Evolutionary conservation across 2,797 vertebrate genomes (phyloP).

Genomic region (Acanthis flammea): DNA sequence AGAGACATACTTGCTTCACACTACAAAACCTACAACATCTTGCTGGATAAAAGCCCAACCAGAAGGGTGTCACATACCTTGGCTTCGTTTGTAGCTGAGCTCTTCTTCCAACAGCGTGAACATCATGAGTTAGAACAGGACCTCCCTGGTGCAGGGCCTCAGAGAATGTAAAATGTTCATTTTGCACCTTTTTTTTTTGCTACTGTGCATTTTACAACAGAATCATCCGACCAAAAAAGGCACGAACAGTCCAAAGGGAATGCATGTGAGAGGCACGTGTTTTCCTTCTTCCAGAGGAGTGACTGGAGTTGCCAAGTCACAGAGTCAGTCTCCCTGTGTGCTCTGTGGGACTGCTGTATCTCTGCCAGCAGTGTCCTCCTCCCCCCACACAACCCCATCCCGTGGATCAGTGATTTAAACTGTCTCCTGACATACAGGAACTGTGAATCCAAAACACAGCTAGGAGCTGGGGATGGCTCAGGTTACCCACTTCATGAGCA

Average conservation of each 20-base stretch:
- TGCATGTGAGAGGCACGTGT: background rate
- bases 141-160: background rate
- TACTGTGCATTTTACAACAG: background rate
- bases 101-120: background rate
- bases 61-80: background rate
- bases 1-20: background rate
- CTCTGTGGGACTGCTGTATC: background rate
- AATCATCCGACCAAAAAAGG: background rate
- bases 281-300: background rate
- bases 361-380: background rate
- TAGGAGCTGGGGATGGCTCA: background rate
- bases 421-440: background rate
- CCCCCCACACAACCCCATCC: background rate
- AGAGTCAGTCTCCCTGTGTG: background rate
- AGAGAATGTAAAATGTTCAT: background rate
- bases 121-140: background rate
- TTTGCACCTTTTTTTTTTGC: background rate
- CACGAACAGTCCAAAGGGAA: rapidly evolving
- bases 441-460: background rate
- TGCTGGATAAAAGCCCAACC: background rate
- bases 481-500: background rate
- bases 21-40: background rate
- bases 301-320: background rate
- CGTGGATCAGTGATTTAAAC: background rate
- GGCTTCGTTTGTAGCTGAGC: background rate